These are phyloP conservation scores for Goniozus legneri DNA, from an alignment of 1,140 invertebrate genomes.

Conservation along the genomic window DNA sequence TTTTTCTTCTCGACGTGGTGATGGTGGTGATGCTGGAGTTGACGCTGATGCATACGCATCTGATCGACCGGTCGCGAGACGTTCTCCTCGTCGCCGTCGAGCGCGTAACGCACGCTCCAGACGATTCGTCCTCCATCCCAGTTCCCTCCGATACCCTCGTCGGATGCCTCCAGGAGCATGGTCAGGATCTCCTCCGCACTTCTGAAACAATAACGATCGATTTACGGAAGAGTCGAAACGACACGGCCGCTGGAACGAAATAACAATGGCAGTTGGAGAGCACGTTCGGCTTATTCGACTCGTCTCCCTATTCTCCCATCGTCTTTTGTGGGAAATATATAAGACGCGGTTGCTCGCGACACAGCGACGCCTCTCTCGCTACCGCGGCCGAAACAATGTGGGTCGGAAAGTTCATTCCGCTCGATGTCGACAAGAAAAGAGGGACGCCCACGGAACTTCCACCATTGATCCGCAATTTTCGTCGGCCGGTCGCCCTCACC, in stretches of 20 bases:
- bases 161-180: constrained; percentile 85
- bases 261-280: too few relatives aligned
- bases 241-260: not conserved
- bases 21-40: constrained; percentile 56
- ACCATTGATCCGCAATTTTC: too few relatives aligned
- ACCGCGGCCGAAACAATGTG: too few relatives aligned
- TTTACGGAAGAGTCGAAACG: not conserved
- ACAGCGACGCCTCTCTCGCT: too few relatives aligned
- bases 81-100: constrained; percentile 60
- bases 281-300: too few relatives aligned
- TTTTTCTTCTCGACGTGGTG: constrained; percentile 62
- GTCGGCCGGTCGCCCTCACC: too few relatives aligned
- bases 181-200: constrained; percentile 79
- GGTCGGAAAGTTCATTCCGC: too few relatives aligned
- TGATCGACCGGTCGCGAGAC: constrained; percentile 42
- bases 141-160: constrained; percentile 69
- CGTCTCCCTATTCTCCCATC: too few relatives aligned
- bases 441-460: too few relatives aligned
- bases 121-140: constrained; percentile 77
- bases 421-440: too few relatives aligned
- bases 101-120: constrained; percentile 72
- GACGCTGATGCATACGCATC: constrained; percentile 37
- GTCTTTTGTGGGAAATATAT: too few relatives aligned
- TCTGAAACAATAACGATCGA: constrained; percentile 43
- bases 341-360: too few relatives aligned